These are phyloP conservation scores for Hypena proboscidalis DNA, from an alignment of 2,888 invertebrate genomes.

Conservation along the genomic window DNA sequence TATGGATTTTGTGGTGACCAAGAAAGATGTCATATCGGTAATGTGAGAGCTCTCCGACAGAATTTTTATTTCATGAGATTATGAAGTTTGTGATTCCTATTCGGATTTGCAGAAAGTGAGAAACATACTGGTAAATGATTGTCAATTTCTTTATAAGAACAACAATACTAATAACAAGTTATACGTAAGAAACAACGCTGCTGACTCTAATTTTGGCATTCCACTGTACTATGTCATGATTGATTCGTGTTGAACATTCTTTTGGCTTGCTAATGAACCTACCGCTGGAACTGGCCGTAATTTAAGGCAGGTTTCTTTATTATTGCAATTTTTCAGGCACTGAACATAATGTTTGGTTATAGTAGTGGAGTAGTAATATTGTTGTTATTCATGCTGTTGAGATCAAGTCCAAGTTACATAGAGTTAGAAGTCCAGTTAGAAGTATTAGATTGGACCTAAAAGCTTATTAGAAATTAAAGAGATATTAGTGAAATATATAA, in stretches of 20 bases:
- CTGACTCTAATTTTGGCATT: slow-evolving; percentile 82
- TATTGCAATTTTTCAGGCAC: slow-evolving; percentile 6
- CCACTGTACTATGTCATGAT: slow-evolving; percentile 75
- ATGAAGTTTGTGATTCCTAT: slow-evolving; percentile 70
- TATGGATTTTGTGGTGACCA: slow-evolving; percentile 63
- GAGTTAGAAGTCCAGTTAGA: slow-evolving; percentile 31
- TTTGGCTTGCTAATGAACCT: slow-evolving; percentile 44
- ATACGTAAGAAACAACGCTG: slow-evolving; percentile 61
- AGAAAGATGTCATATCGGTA: slow-evolving; percentile 83
- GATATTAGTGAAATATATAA: slow-evolving; percentile 12
- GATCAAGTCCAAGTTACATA: slow-evolving; percentile 24
- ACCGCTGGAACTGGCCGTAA: slow-evolving; percentile 24
- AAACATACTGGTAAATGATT: slow-evolving; percentile 64
- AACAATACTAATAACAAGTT: slow-evolving; percentile 26
- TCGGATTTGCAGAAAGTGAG: slow-evolving; percentile 66
- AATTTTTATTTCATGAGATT: slow-evolving; percentile 76
- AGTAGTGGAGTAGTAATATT: slow-evolving; percentile 15
- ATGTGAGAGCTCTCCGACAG: slow-evolving; percentile 81
- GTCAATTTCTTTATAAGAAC: slow-evolving; percentile 31
- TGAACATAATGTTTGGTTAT: slow-evolving; percentile 10
- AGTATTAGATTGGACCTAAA: slow-evolving; percentile 7
- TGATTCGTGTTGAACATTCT: slow-evolving; percentile 63
- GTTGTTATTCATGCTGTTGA: slow-evolving; percentile 35
- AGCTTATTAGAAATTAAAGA: slow-evolving; percentile 13
- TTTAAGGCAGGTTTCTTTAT: slow-evolving; percentile 20